Base-by-base conservation (phyloP, 2,888 invertebrate species). In the Pandemis heparana region DNA sequence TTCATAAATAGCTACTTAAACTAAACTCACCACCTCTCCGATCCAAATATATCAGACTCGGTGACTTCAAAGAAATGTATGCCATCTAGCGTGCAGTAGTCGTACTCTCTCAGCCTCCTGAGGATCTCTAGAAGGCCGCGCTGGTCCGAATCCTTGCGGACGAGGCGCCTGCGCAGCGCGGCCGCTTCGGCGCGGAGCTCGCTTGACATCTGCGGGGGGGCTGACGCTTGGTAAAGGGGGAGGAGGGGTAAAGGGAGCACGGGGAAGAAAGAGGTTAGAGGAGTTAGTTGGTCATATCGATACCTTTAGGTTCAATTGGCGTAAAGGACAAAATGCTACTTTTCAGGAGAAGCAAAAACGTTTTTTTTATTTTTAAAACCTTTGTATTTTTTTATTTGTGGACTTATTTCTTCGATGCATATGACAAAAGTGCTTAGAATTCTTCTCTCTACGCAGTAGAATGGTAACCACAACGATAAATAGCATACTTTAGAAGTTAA, bases 1-100 rank as follows among this genome's bases (percentile, higher is more conserved):
- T 2, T 32, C 23, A 32, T 4, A 32, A 32, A 32, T 32, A 32
- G 5, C 5, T 14, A 46, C 14, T 46, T 74, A 62, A 10, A 48
- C 60, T 41, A 43, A 10, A 43, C 88, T 88, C 77, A 92, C 93
- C 89, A 87, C 14, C 87, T 80, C 10, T 82, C 76, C 10, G 86
- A 80, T 0, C 94, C 94, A 70, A 92, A 92, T 79, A 94, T 93
- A 71, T 94, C 92, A 0, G 89, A 87, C 77, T 92, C 89, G 0
- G 92, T 92, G 84, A 95, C 92, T 75, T 94, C 95, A 78, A 89
- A 92, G 85, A 96, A 95, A 80, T 90, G 91, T 77, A 95, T 94
- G 18, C 93, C 95, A 48, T 95, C 90, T 1, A 95, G 87, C 72
- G 91, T 89, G 92, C 95, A 94, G 83, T 84, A 82, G 84, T 95